phyloP scores from a whole-genome alignment of 2,113 vertebrate genomes.

The Neodon shergylaensis region DNA sequence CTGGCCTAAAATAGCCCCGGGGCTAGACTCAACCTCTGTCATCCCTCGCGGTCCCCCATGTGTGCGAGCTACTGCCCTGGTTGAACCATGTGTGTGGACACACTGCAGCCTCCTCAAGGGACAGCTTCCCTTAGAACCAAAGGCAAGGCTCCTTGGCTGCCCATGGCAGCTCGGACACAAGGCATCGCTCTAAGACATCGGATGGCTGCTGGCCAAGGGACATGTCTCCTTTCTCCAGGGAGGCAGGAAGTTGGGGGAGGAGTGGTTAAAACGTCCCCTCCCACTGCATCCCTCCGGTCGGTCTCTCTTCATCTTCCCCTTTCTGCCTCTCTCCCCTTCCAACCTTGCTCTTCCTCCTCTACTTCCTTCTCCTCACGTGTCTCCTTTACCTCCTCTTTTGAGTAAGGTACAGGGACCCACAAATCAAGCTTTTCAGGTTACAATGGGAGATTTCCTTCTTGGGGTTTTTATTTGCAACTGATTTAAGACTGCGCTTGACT shows the following conservation, averaged over 20 bases:
- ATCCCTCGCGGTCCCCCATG: not conserved
- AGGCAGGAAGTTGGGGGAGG: constrained; percentile 4
- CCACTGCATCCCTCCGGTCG: no score
- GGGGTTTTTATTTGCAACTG: not conserved
- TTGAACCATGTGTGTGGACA: not conserved
- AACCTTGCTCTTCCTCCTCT: not conserved
- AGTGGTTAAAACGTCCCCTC: not conserved
- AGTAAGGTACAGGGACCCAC: not conserved
- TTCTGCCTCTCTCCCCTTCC: not conserved
- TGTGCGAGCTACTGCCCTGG: not conserved
- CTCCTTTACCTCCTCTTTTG: not conserved
- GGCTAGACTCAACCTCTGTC: not conserved
- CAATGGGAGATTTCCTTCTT: not conserved
- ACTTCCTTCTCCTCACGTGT: no score
- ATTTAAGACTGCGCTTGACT: not conserved
- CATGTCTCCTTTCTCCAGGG: not conserved
- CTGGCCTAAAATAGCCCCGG: constrained; percentile 48
- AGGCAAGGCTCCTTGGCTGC: not conserved
- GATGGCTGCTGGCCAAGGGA: not conserved
- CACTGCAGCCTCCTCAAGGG: not conserved
- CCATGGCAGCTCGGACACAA: not conserved
- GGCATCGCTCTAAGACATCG: not conserved
- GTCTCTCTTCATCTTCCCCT: not conserved
- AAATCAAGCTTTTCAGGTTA: not conserved
- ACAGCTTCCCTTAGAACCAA: not conserved